These are phyloP conservation scores for Amiota communis DNA, from an alignment of 2,888 invertebrate species.

Conservation along the genomic window DNA sequence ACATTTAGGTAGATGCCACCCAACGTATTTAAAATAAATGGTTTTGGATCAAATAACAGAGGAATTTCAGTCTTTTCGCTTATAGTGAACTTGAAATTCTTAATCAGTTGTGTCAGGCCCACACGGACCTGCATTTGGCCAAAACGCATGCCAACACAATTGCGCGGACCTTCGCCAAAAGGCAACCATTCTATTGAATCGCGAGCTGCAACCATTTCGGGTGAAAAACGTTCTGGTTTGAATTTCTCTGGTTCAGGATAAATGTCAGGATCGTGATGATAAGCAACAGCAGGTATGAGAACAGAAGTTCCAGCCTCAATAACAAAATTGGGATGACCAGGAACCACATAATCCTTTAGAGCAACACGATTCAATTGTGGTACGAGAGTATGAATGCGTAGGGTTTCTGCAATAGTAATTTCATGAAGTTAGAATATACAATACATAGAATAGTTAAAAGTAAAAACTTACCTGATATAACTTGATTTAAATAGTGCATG, in stretches of 20 bases:
- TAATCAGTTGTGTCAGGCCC: conserved; percentile 53
- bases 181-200: conserved; percentile 62
- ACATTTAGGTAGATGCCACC: conserved; percentile 45
- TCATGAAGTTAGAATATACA: background rate
- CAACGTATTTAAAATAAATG: conserved; percentile 46
- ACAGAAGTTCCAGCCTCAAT: conserved; percentile 53
- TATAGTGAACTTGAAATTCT: conserved; percentile 48
- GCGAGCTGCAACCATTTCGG: conserved; percentile 74
- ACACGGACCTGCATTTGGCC: conserved; percentile 58
- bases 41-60: conserved; percentile 45
- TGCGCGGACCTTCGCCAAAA: conserved; percentile 68
- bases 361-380: conserved; percentile 59
- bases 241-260: conserved; percentile 77
- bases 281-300: conserved; percentile 74
- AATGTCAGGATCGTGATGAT: conserved; percentile 76
- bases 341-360: conserved; percentile 52
- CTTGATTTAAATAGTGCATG: conserved; percentile 74
- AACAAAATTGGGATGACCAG: conserved; percentile 50
- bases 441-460: too few relatives aligned
- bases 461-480: conserved; percentile 70
- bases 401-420: conserved; percentile 73
- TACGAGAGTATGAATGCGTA: conserved; percentile 75
- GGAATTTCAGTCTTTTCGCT: conserved; percentile 47
- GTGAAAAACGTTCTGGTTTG: conserved; percentile 76
- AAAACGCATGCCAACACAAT: conserved; percentile 67